Percentiles rank a stretch among this genome's conserved stretches.
These are phyloP conservation scores for Epizoanthus rinbou DNA, from an alignment of 92 coral and sea anemone species.

Conservation along the genomic window DNA sequence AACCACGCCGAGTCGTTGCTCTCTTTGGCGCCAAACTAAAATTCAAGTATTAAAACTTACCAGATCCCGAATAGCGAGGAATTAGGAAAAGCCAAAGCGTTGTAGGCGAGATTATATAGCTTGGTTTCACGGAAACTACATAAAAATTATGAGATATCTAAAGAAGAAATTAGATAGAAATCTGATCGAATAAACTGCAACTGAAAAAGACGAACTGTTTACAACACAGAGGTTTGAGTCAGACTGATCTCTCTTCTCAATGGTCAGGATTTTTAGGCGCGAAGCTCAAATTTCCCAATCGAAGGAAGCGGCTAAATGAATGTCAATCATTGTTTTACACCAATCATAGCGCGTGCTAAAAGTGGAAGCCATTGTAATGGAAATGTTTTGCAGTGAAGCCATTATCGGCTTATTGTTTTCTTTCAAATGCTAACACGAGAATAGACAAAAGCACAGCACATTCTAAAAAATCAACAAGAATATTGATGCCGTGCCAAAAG, in stretches of 20 bases:
- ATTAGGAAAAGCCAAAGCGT: neutral
- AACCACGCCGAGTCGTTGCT: conserved; percentile 14
- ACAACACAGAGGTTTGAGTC: neutral
- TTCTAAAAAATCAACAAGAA: neutral
- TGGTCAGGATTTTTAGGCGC: conserved; percentile 48
- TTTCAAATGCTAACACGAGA: neutral
- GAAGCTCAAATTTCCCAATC: conserved; percentile 58
- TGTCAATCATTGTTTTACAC: conserved; percentile 18
- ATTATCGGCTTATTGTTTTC: neutral
- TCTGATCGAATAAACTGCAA: neutral
- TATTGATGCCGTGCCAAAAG: neutral
- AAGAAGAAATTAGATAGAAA: conserved; percentile 3
- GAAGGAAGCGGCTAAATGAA: neutral
- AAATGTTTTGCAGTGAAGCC: neutral
- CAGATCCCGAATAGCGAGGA: conserved; percentile 12
- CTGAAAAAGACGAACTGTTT: conserved; percentile 34
- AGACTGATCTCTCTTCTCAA: conserved; percentile 32
- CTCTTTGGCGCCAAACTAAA: conserved; percentile 24
- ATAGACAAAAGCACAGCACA: neutral
- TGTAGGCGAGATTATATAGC: neutral
- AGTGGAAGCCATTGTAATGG: conserved; percentile 23
- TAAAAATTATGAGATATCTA: conserved; percentile 8
- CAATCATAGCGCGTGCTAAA: conserved; percentile 38
- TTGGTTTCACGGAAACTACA: neutral
- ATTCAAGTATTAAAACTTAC: conserved; percentile 14